Percentiles rank a stretch among this genome's conserved stretches.
These are phyloP conservation scores for Adelges cooleyi DNA, from an alignment of 1,140 invertebrate genomes.

Conservation along the genomic window DNA sequence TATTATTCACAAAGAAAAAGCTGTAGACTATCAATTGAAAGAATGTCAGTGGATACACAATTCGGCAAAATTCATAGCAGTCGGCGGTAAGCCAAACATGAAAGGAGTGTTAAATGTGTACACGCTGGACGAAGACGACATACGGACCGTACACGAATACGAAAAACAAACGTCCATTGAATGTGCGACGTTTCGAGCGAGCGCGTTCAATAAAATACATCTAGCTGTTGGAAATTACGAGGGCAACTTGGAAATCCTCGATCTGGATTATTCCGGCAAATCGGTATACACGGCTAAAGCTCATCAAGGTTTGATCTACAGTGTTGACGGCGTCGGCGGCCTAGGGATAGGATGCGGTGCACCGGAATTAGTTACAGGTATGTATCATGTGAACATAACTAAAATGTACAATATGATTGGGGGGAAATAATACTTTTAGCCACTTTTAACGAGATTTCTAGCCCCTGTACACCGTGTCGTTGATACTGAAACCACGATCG, in stretches of 20 bases:
- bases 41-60: slow-evolving; percentile 91
- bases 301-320: slow-evolving; percentile 81
- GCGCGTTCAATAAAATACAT: slow-evolving; percentile 59
- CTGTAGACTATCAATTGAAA: slow-evolving; percentile 73
- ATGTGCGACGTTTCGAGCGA: slow-evolving; percentile 85
- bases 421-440: too few relatives aligned
- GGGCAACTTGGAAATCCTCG: slow-evolving; percentile 68
- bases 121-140: slow-evolving; percentile 60
- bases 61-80: slow-evolving; percentile 77
- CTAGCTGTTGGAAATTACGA: slow-evolving; percentile 86
- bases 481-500: too few relatives aligned
- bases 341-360: slow-evolving; percentile 70
- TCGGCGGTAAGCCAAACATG: slow-evolving; percentile 71
- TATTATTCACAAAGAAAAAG: slow-evolving; percentile 74
- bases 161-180: slow-evolving; percentile 75
- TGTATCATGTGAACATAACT: too few relatives aligned
- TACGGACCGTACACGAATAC: slow-evolving; percentile 59
- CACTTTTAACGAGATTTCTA: too few relatives aligned
- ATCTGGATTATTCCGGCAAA: slow-evolving; percentile 61
- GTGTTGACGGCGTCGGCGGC: slow-evolving; percentile 87
- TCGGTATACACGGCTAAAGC: slow-evolving; percentile 72
- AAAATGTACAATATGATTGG: too few relatives aligned
- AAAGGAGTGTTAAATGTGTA: slow-evolving; percentile 80
- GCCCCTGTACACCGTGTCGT: too few relatives aligned
- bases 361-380: slow-evolving; percentile 87